A percentile compares a stretch with the other conserved stretches of the same genome.
Evolutionary conservation across 2,113 vertebrate species (phyloP).

Genomic region (Microcebus ravelobensis): DNA sequence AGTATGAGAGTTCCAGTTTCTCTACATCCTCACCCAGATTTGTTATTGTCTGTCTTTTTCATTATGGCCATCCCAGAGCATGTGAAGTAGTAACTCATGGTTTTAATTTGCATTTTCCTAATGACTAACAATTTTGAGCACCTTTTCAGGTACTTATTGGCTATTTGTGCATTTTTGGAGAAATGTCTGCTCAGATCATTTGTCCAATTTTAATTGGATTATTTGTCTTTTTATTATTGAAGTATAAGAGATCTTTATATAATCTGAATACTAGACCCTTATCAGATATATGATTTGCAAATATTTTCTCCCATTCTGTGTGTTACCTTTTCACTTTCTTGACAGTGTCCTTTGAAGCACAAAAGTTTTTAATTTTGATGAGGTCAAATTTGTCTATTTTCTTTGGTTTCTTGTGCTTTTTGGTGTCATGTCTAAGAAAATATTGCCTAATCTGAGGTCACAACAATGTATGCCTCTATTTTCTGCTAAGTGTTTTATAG

Average conservation of each 20-base stretch:
- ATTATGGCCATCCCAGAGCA: no score
- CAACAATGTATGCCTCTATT: no score
- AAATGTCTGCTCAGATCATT: not conserved
- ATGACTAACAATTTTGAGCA: not conserved
- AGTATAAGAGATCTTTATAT: not conserved
- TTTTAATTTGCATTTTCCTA: not conserved
- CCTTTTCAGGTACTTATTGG: not conserved
- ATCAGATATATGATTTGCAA: not conserved
- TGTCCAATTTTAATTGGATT: not conserved
- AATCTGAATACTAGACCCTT: not conserved
- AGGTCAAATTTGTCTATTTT: not conserved
- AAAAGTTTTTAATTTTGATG: not conserved
- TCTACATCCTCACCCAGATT: not conserved
- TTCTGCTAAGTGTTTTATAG: no score
- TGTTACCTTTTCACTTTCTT: not conserved
- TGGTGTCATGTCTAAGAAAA: no score
- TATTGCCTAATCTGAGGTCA: no score
- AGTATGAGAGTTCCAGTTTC: not conserved
- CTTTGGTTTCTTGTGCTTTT: not conserved
- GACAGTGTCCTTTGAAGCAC: not conserved
- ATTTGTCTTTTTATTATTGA: not conserved
- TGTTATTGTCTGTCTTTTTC: not conserved
- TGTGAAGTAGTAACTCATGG: not conserved
- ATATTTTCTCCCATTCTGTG: not conserved
- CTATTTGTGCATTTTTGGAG: not conserved